Evolutionary conservation across 2,797 vertebrate genomes (phyloP), one percentile per base, ranked within the genome.

Genomic region (Hippocampus kuda): DNA sequence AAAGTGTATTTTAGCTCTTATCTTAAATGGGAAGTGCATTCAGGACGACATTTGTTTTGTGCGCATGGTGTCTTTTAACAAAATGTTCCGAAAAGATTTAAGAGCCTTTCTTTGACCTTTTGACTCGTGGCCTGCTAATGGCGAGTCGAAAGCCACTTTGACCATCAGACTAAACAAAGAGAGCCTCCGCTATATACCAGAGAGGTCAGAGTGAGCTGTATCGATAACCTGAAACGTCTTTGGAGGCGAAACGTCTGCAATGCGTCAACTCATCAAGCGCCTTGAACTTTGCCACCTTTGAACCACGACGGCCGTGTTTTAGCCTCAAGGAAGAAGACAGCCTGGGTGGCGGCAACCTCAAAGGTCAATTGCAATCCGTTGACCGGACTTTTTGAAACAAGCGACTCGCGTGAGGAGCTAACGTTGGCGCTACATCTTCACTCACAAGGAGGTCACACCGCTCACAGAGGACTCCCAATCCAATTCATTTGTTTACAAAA

Each of bases 141-240:
- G 76, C 73, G 27, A 66, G 66, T 66, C 65, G 65, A 69, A 53
- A 59, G 41, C 30, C 72, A 46, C 63, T 54, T 60, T 74, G 74
- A 81, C 62, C 67, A 38, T 65, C 72, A 84, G 74, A 74, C 74
- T 80, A 76, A 85, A 78, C 77, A 80, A 68, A 67, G 38, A 74
- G 68, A 70, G 12, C 11, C 63, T 51, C 13, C 49, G 5, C 48
- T 20, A 18, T 22, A 20, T 5, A 22, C 18, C 49, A 20, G 5
- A 2, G 15, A 34, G 57, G 57, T 30, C 27, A 59, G 57, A 16
- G 5, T 2, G 16, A 16, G 20, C 51, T 10, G 2, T 53, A 53
- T 53, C 51, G n/a, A 56, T 56, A 13, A 12, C 8, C 10, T 4
- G 27, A 27, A 57, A 27, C 13, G 5, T 57, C 56, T 13, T 15